phyloP scores from a whole-genome alignment of 2,113 vertebrate genomes.

The Chaetura pelagica region DNA sequence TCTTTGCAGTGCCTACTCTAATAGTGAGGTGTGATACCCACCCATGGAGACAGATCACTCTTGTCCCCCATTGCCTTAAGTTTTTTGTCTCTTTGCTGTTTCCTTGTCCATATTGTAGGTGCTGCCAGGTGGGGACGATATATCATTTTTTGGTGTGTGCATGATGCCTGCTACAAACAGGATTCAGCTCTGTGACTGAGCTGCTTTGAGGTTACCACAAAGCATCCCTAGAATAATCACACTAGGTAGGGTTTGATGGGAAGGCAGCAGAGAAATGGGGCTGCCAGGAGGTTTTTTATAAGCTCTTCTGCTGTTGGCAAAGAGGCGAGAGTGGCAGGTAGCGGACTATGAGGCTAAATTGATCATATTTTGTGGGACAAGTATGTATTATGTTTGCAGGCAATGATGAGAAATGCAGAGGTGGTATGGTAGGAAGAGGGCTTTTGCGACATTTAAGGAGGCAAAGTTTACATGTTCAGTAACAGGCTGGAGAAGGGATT shows the following conservation, averaged over 20 bases:
- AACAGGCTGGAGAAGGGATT: background rate
- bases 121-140: accelerated
- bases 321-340: background rate
- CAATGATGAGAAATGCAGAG: background rate
- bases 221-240: background rate
- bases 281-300: background rate
- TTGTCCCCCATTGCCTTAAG: background rate
- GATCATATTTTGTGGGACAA: background rate
- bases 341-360: background rate
- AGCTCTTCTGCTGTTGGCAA: background rate
- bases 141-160: background rate
- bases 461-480: background rate
- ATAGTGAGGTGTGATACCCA: accelerated
- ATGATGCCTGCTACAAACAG: accelerated
- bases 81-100: background rate
- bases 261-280: background rate
- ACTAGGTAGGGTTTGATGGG: background rate
- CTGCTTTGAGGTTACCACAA: accelerated
- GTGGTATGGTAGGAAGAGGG: background rate
- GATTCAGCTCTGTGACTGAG: background rate
- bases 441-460: background rate
- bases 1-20: background rate
- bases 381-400: background rate
- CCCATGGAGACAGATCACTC: accelerated
- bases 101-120: background rate